phyloP scores from a whole-genome alignment of 1,140 invertebrate species.

The Cotesia glomerata region DNA sequence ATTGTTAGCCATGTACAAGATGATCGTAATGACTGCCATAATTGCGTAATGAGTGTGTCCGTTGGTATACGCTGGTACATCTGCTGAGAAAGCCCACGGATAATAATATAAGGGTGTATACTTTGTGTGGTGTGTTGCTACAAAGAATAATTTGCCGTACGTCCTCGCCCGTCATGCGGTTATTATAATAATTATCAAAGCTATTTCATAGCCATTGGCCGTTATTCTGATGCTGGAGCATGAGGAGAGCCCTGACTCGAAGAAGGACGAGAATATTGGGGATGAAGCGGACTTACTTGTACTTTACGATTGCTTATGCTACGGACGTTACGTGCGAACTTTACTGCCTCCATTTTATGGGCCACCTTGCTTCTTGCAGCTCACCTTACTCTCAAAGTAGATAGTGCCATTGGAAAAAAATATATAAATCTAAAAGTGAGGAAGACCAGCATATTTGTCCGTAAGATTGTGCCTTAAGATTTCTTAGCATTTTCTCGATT shows the following conservation, averaged over 20 bases:
- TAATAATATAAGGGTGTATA: background rate
- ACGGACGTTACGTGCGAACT: conserved; percentile 3
- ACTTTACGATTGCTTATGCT: conserved; percentile 9
- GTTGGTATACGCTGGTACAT: conserved; percentile 1
- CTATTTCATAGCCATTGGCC: conserved; percentile 6
- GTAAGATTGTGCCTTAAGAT: too few relatives aligned
- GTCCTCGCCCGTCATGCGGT: background rate
- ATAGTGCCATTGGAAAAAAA: too few relatives aligned
- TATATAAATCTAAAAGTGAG: too few relatives aligned
- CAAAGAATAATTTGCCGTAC: background rate
- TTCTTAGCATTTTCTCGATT: too few relatives aligned
- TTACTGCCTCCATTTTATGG: conserved; percentile 7
- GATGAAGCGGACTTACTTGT: background rate
- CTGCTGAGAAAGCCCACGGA: background rate
- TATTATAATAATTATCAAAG: conserved; percentile 5
- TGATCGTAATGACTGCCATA: background rate
- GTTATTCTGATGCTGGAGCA: background rate
- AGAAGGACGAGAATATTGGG: background rate
- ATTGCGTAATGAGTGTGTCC: background rate
- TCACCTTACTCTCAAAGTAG: background rate
- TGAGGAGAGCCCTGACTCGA: background rate
- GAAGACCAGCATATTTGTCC: too few relatives aligned
- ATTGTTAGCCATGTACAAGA: background rate
- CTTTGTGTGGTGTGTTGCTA: background rate
- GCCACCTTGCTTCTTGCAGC: background rate